Conservation (phyloP, 2,113 vertebrate species). For the Tyrannus savana region DNA sequence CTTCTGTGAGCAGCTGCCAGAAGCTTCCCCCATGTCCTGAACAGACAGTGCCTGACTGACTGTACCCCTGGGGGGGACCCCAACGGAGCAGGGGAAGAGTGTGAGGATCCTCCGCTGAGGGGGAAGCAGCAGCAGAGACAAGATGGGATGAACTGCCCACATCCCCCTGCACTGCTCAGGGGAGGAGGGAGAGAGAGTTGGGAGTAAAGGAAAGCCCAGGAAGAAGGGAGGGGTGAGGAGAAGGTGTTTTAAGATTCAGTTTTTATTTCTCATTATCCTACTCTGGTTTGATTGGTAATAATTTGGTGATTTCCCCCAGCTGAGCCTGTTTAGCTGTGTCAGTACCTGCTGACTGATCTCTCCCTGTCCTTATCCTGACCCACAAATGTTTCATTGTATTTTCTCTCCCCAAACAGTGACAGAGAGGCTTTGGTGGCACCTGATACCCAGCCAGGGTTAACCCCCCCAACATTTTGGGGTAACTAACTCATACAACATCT, state of each 20-base stretch:
- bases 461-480: not conserved
- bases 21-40: not conserved
- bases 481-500: not conserved
- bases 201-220: not conserved
- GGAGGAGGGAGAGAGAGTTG: not conserved
- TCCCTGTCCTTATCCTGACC: not conserved
- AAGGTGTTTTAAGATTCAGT: not conserved
- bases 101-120: not conserved
- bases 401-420: not conserved
- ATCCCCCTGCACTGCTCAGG: not conserved
- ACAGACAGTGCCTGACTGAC: not conserved
- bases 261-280: not conserved
- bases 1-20: not conserved
- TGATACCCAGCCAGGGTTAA: not conserved
- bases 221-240: not conserved
- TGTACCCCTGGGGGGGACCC: not conserved
- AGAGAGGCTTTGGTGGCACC: too few relatives aligned
- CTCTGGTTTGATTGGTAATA: not conserved
- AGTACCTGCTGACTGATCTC: not conserved
- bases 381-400: accelerated
- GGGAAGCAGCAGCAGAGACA: not conserved
- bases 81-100: not conserved
- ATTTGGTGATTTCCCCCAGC: not conserved
- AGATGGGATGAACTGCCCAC: not conserved
- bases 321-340: not conserved